Evolutionary conservation across 1,140 invertebrate species (phyloP).

Genomic region (Drosophila lacertosa): DNA sequence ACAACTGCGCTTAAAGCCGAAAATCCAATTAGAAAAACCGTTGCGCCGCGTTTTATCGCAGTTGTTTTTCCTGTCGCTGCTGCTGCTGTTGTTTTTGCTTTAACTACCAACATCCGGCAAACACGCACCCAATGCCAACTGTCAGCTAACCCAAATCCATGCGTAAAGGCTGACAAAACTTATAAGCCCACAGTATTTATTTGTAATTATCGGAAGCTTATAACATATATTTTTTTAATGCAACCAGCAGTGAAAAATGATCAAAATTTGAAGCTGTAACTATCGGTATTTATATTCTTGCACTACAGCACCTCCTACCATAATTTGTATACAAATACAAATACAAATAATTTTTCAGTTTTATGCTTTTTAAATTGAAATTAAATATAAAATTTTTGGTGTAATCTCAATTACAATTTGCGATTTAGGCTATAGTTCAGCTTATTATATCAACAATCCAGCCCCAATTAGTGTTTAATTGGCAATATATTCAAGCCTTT

Average conservation of each 20-base stretch:
- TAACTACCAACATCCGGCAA: constrained; percentile 31
- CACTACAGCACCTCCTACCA: too few relatives aligned
- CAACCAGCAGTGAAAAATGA: too few relatives aligned
- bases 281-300: too few relatives aligned
- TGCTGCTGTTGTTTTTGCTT: constrained; percentile 14
- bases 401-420: background rate
- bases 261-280: too few relatives aligned
- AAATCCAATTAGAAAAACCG: constrained; percentile 78
- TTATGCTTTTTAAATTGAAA: background rate
- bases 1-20: constrained; percentile 79
- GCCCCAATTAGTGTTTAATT: constrained; percentile 25
- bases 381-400: background rate
- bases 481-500: background rate
- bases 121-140: constrained; percentile 16
- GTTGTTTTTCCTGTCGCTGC: constrained; percentile 25
- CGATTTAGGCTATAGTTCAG: background rate
- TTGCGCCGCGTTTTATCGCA: constrained; percentile 57
- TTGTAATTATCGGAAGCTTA: background rate
- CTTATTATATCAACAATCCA: background rate
- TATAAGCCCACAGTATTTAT: background rate
- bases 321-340: too few relatives aligned
- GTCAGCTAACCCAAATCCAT: constrained; percentile 14
- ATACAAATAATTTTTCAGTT: too few relatives aligned
- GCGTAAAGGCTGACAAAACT: constrained; percentile 7
- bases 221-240: too few relatives aligned